Base-by-base conservation (phyloP, 1,140 invertebrate genomes). In the Bombus waltoni region DNA sequence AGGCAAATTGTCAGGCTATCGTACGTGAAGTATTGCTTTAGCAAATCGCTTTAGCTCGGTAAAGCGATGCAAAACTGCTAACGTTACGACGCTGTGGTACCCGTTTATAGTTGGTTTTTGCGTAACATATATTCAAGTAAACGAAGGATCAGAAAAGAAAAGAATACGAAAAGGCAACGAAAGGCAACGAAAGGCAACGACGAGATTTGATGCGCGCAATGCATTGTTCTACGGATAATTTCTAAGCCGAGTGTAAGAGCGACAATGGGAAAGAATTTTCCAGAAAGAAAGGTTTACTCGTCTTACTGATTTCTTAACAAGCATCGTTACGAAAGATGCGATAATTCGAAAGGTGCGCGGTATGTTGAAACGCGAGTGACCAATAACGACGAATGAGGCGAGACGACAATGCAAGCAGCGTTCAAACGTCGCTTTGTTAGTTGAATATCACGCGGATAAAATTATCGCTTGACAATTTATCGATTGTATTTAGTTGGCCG, bases 41-140 rank as follows among this genome's bases (percentile, higher is more conserved):
- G 89, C 93, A 92, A 93, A 92, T 93, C 93, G 89, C 93, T 94
- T 95, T 95, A 93, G 66, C 87, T 78, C 57, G 80, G 92, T 94
- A 94, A 94, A 95, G 92, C 92, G 92, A 92, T 90, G 94, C 92
- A 94, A 95, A 94, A 92, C 93, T 85, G 87, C 68, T n/a, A 88
- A 82, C 68, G 82, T 90, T 91, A 86, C 85, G 81, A 88, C 71
- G 80, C 68, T 87, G 80, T 73, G 83, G 83, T 68, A 87, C 75
- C 44, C 73, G 81, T 83, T 85, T 85, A 73, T 85, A 68, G 62
- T 86, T 66, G 28, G 85, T 80, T 79, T 79, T 47, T 44, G 22
- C n/a, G 38, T 28, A 65, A 2, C 32, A 32, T 32, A 62, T 9
- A 25, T 72, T 72, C 13, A 62, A 65, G 40, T 80, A 38, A 59